Evolutionary conservation across 2,888 invertebrate genomes (phyloP).

Genomic region (Limnephilus rhombicus): DNA sequence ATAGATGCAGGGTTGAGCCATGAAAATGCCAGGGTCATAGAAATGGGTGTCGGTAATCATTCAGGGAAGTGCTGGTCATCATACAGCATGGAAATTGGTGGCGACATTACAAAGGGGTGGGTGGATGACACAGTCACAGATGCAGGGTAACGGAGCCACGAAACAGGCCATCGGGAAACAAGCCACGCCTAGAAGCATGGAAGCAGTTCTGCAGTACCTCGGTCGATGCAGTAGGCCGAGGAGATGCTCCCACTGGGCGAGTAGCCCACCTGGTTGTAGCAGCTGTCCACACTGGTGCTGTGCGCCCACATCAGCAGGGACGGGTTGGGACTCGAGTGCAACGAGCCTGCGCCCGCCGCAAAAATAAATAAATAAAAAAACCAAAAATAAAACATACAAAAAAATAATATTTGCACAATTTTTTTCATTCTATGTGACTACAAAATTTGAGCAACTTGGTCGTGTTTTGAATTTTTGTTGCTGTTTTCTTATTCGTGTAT

Average conservation of each 20-base stretch:
- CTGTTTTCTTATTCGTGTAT: background rate
- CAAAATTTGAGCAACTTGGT: background rate
- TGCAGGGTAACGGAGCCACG: background rate
- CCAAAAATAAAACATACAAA: slow-evolving; percentile 38
- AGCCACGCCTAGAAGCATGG: background rate
- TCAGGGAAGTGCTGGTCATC: no score
- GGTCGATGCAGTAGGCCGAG: slow-evolving; percentile 61
- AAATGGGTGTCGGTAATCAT: background rate
- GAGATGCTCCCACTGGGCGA: slow-evolving; percentile 63
- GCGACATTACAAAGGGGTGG: no score
- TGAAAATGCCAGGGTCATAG: background rate
- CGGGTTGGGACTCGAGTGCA: slow-evolving; percentile 63
- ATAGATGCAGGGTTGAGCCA: background rate
- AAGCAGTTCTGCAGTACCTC: slow-evolving; percentile 59
- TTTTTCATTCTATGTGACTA: background rate
- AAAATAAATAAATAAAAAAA: slow-evolving; percentile 42
- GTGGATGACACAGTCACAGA: background rate
- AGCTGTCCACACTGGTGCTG: slow-evolving; percentile 60
- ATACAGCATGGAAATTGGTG: background rate
- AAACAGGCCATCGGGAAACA: background rate
- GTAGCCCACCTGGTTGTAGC: slow-evolving; percentile 54
- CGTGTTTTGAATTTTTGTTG: background rate
- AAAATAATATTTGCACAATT: background rate
- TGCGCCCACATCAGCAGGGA: slow-evolving; percentile 64
- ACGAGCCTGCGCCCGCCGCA: slow-evolving; percentile 41